Percentiles rank a stretch among this genome's conserved stretches.
Conservation (phyloP, 2,113 vertebrate genomes). For the Coreoperca whiteheadi region DNA sequence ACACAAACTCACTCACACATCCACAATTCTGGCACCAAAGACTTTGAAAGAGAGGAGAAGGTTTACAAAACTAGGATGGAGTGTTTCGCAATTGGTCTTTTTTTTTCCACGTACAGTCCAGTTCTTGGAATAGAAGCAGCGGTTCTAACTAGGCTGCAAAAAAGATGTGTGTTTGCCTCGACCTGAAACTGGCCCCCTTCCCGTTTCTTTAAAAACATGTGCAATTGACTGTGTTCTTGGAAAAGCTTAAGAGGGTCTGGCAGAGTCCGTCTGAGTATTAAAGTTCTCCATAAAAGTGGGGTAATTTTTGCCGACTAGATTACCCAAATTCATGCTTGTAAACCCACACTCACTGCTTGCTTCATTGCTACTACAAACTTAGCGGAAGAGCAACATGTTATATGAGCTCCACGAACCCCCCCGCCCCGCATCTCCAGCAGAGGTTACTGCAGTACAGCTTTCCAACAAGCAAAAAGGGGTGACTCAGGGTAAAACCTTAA, state of each 20-base stretch:
- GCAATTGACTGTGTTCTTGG: constrained; percentile 42
- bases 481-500: constrained; percentile 58
- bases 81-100: constrained; percentile 23
- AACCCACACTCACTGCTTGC: constrained; percentile 44
- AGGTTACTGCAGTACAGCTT: constrained; percentile 62
- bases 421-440: constrained; percentile 24
- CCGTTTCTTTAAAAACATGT: constrained; percentile 52
- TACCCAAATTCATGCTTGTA: constrained; percentile 63
- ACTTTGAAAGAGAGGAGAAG: constrained; percentile 11
- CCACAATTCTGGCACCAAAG: constrained; percentile 6
- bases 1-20: not conserved
- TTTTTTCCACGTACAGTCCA: not conserved
- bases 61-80: constrained; percentile 36
- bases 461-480: constrained; percentile 40
- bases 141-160: constrained; percentile 13
- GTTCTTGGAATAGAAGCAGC: constrained; percentile 53
- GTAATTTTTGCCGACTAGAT: constrained; percentile 64
- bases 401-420: constrained; percentile 6
- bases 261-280: constrained; percentile 30
- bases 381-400: constrained; percentile 28
- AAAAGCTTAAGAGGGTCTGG: constrained; percentile 46
- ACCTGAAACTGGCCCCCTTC: constrained; percentile 52
- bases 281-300: constrained; percentile 66
- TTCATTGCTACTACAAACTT: constrained; percentile 54
- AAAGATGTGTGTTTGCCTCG: not conserved